Conservation (phyloP, 1,140 invertebrate genomes). For the Artemia franciscana region DNA sequence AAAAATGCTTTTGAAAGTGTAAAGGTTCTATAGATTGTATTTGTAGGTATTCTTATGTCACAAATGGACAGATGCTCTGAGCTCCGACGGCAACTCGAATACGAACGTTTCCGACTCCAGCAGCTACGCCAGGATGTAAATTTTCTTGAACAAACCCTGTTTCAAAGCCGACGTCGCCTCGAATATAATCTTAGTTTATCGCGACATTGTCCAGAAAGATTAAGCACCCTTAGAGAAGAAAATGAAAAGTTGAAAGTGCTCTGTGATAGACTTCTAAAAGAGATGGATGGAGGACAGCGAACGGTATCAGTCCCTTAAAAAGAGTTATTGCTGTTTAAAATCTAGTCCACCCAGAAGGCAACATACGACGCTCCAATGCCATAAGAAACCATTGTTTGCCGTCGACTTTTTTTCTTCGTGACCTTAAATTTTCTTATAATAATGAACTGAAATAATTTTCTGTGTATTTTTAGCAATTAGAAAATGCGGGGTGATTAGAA, state of each 20-base stretch:
- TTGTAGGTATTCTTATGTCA: neutral
- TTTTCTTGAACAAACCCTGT: neutral
- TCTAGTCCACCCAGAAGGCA: no score
- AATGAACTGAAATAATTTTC: no score
- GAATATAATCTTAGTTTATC: neutral
- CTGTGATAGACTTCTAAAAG: neutral
- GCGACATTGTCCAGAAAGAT: neutral
- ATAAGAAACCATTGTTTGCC: no score
- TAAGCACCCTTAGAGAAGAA: neutral
- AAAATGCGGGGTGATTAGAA: no score
- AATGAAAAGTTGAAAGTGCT: neutral
- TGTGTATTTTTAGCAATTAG: no score
- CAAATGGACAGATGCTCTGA: neutral
- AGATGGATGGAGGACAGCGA: neutral
- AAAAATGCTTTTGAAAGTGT: no score
- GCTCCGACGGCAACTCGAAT: neutral
- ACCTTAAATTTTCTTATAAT: no score
- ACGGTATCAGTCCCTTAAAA: neutral
- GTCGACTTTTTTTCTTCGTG: no score
- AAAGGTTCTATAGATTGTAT: neutral
- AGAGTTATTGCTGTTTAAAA: no score
- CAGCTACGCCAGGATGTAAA: neutral
- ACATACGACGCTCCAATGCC: no score
- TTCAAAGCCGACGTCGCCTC: neutral
- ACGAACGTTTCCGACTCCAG: neutral